A percentile compares a stretch with the other conserved stretches of the same genome.
Conservation (phyloP, 2,797 vertebrate species). For the Hydrolagus colliei region DNA sequence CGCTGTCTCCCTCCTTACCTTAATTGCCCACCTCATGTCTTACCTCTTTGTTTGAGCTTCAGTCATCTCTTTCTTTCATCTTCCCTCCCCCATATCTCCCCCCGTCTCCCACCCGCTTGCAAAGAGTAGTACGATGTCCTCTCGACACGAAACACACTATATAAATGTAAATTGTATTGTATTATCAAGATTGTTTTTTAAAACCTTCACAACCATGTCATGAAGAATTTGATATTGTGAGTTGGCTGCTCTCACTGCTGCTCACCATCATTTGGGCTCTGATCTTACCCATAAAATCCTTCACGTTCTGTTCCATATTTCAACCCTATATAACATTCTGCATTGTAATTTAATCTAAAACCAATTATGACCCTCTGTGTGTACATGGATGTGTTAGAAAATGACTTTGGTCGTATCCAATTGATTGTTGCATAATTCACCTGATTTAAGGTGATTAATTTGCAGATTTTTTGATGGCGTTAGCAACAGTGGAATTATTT, state of each 20-base stretch:
- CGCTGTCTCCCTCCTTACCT: no score
- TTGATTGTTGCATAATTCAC: slow-evolving; percentile 29
- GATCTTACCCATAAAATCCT: neutral
- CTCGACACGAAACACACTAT: no score
- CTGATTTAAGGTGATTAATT: slow-evolving; percentile 32
- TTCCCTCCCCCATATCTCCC: no score
- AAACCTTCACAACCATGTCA: no score
- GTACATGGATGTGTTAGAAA: slow-evolving; percentile 26
- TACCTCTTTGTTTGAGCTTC: no score
- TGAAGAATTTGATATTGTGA: no score
- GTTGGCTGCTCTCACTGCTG: neutral
- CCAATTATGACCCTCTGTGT: slow-evolving; percentile 5
- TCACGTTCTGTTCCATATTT: neutral
- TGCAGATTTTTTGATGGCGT: slow-evolving; percentile 19
- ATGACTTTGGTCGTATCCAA: slow-evolving; percentile 20
- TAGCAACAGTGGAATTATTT: slow-evolving; percentile 16
- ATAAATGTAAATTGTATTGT: no score
- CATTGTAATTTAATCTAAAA: slow-evolving; percentile 25
- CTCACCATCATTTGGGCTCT: neutral
- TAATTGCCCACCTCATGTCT: no score
- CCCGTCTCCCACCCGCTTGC: no score
- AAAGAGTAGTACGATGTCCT: no score
- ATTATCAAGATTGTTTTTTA: no score
- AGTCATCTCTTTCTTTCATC: no score
- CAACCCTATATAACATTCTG: neutral